Conservation (phyloP, 2,113 vertebrate species). For the Stegastes partitus region DNA sequence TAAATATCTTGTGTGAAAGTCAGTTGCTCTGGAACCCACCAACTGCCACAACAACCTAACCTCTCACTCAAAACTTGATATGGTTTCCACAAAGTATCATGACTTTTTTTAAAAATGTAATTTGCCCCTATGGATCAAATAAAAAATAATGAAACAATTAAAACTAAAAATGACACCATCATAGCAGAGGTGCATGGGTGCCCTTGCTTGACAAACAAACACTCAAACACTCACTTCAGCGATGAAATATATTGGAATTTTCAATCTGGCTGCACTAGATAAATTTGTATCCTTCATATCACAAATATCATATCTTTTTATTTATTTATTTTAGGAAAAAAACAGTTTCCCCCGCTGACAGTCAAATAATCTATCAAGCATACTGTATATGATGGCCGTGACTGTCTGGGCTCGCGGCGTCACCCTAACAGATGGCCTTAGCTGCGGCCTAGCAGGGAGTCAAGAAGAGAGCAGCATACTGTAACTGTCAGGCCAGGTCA, state of each 20-base stretch:
- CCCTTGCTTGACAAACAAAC: not conserved
- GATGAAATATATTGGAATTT: not conserved
- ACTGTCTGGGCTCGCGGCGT: conserved; percentile 45
- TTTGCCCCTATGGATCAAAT: too few species aligned
- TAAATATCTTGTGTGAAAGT: too few species aligned
- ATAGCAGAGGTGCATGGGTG: too few species aligned
- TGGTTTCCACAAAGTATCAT: too few species aligned
- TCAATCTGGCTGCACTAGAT: not conserved
- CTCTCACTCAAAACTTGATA: too few species aligned
- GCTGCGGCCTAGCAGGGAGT: conserved; percentile 65
- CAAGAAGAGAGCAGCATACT: conserved; percentile 70
- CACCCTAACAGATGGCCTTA: conserved; percentile 79
- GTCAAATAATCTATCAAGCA: conserved; percentile 46
- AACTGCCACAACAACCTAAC: too few species aligned
- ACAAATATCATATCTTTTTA: not conserved
- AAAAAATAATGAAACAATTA: too few species aligned
- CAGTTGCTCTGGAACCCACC: too few species aligned
- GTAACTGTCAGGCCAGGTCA: conserved; percentile 74
- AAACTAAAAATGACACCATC: too few species aligned
- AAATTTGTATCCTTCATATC: conserved; percentile 22
- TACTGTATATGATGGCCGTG: conserved; percentile 38
- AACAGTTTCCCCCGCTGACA: conserved; percentile 14
- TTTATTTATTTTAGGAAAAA: not conserved
- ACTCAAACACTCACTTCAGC: not conserved
- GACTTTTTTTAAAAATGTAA: too few species aligned